These are phyloP conservation scores for Meandrina meandrites DNA, from an alignment of 92 coral and sea anemone genomes.

Conservation along the genomic window DNA sequence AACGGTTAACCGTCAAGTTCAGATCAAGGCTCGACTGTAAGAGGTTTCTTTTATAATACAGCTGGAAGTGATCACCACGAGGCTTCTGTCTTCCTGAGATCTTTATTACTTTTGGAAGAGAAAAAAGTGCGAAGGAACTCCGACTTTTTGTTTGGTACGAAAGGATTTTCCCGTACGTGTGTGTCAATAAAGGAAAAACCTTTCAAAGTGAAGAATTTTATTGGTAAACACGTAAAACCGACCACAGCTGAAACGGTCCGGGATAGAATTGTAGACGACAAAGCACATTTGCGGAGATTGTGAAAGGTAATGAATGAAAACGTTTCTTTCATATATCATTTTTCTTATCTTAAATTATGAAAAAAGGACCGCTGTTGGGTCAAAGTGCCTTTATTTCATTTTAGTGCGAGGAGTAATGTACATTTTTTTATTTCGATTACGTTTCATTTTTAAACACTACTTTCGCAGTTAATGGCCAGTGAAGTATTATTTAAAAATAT, in stretches of 20 bases:
- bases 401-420: neutral
- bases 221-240: slow-evolving; percentile 4
- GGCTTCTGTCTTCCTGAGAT: neutral
- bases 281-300: neutral
- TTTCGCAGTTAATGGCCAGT: neutral
- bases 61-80: neutral
- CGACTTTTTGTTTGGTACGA: neutral
- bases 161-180: neutral
- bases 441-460: neutral
- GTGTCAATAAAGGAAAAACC: neutral
- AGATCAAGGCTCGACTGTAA: neutral
- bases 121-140: neutral
- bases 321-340: neutral
- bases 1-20: neutral
- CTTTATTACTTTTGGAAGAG: neutral
- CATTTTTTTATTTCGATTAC: neutral
- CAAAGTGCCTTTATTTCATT: neutral
- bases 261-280: neutral
- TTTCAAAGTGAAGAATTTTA: neutral
- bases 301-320: neutral
- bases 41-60: neutral
- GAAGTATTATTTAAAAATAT: neutral
- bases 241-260: slow-evolving; percentile 6
- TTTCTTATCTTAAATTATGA: neutral
- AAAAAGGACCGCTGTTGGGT: neutral